A percentile compares a stretch with the other conserved stretches of the same genome.
Evolutionary conservation across 92 coral and sea anemone genomes (phyloP).

Genomic region (Porites lobata): DNA sequence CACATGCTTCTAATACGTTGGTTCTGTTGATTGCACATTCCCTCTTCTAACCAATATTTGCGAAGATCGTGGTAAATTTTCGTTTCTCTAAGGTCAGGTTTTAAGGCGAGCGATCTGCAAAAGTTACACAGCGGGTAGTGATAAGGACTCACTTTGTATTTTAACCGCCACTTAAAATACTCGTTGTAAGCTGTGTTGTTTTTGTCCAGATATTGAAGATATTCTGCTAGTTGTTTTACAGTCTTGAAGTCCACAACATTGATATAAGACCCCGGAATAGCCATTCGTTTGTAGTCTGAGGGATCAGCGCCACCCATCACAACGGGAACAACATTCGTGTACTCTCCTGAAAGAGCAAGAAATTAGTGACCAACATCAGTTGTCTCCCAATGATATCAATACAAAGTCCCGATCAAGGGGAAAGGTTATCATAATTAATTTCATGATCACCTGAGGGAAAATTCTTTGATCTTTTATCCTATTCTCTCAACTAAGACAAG

Average conservation of each 20-base stretch:
- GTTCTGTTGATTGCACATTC: background rate
- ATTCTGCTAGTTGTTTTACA: conserved; percentile 67
- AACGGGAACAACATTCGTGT: conserved; percentile 73
- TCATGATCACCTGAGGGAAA: too few relatives aligned
- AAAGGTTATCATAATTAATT: too few relatives aligned
- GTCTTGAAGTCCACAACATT: conserved; percentile 81
- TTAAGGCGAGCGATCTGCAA: conserved; percentile 19
- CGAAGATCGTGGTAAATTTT: conserved; percentile 2
- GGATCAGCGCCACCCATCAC: conserved; percentile 82
- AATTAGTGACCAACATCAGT: background rate
- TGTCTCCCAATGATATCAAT: background rate
- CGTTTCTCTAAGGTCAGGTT: background rate
- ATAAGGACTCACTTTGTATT: conserved; percentile 42
- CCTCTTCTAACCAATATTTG: conserved; percentile 2
- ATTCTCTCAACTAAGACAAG: too few relatives aligned
- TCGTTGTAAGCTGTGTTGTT: conserved; percentile 88
- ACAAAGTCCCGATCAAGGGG: too few relatives aligned
- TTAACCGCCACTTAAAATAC: conserved; percentile 80
- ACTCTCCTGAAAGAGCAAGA: conserved; percentile 31
- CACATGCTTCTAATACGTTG: background rate
- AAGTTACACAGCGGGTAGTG: conserved; percentile 29
- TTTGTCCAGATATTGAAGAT: conserved; percentile 62
- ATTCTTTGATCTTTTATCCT: too few relatives aligned
- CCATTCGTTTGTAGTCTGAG: conserved; percentile 41
- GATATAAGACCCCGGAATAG: conserved; percentile 90